Evolutionary conservation across 1,140 invertebrate genomes (phyloP).

Genomic region (Vanessa atalanta): DNA sequence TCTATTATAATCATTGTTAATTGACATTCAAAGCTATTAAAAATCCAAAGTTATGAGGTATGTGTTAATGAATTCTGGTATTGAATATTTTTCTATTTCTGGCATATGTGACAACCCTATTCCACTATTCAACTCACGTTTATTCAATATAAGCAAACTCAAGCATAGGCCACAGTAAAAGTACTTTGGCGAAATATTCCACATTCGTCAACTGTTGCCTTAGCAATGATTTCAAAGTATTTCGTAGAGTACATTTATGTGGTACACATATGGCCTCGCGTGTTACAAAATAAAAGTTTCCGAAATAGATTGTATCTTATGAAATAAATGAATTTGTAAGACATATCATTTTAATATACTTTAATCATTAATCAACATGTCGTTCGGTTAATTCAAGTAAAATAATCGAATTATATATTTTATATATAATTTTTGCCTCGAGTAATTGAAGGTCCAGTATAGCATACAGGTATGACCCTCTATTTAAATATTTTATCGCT

Average conservation of each 20-base stretch:
- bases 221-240: constrained; percentile 57
- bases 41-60: background rate
- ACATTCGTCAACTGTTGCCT: constrained; percentile 71
- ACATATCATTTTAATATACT: background rate
- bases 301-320: constrained; percentile 4
- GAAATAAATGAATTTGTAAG: constrained; percentile 2
- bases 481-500: too few relatives aligned
- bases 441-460: background rate
- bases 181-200: constrained; percentile 75
- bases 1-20: too few relatives aligned
- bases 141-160: constrained; percentile 81
- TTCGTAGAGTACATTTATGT: constrained; percentile 36
- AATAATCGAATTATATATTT: background rate
- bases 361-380: constrained; percentile 1
- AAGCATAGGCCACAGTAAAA: constrained; percentile 75
- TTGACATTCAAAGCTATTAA: too few relatives aligned
- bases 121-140: constrained; percentile 78
- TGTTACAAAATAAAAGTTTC: constrained; percentile 14
- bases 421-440: background rate
- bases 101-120: constrained; percentile 60
- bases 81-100: background rate
- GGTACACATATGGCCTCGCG: constrained; percentile 6
- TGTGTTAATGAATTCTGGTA: background rate
- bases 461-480: too few relatives aligned
- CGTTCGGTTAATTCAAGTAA: background rate